Conservation (phyloP, 2,888 invertebrate genomes). For the Quadriops clusia region DNA sequence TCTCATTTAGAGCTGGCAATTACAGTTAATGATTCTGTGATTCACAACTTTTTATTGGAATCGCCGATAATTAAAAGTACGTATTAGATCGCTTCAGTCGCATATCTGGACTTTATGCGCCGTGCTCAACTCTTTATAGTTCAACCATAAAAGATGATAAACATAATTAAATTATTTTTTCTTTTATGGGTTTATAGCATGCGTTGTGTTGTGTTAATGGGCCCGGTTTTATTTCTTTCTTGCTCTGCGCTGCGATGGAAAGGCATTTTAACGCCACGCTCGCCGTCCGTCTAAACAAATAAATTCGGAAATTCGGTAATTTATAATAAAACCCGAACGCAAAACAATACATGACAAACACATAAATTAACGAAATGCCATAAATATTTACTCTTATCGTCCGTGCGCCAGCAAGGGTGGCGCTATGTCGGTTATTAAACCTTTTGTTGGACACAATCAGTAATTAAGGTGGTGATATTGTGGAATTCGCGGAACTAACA, state of each 20-base stretch:
- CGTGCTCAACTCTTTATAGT: slow-evolving; percentile 14
- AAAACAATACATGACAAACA: too few species aligned
- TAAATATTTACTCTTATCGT: too few species aligned
- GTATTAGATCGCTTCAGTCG: slow-evolving; percentile 21
- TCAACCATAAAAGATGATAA: slow-evolving; percentile 29
- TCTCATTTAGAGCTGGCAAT: slow-evolving; percentile 30
- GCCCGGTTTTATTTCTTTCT: too few species aligned
- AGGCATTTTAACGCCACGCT: too few species aligned
- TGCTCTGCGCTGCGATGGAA: too few species aligned
- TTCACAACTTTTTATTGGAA: slow-evolving; percentile 29
- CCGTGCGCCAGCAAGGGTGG: too few species aligned
- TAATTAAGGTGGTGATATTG: slow-evolving; percentile 25
- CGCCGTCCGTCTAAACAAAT: too few species aligned
- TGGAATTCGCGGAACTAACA: slow-evolving; percentile 20
- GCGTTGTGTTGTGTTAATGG: slow-evolving; percentile 20
- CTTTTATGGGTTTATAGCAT: slow-evolving; percentile 27
- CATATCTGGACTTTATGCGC: too few species aligned
- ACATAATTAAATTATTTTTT: slow-evolving; percentile 33
- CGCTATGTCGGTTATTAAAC: slow-evolving; percentile 28
- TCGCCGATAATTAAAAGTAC: slow-evolving; percentile 24
- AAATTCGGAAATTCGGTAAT: too few species aligned
- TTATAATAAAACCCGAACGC: too few species aligned
- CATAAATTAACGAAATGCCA: too few species aligned
- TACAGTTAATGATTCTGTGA: slow-evolving; percentile 36
- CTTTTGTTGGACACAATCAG: slow-evolving; percentile 26